Evolutionary conservation across 2,888 invertebrate genomes (phyloP).

Genomic region (Orthosia incerta): DNA sequence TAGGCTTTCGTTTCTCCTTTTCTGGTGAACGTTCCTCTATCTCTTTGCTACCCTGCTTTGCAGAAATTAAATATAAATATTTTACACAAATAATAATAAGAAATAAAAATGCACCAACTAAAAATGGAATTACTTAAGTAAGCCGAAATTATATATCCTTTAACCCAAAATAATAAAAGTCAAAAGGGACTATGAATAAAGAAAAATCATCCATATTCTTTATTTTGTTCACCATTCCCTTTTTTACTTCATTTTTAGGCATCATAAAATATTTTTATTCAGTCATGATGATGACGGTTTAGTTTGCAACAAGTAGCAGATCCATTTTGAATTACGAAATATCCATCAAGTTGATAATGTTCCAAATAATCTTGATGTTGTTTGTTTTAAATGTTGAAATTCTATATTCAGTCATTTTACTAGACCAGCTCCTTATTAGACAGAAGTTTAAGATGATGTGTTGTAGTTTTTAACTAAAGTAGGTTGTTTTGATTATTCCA

Average conservation of each 20-base stretch:
- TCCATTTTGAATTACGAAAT: not conserved
- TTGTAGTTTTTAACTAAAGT: not conserved
- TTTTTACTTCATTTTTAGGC: constrained; percentile 3
- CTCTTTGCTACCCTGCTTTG: constrained; percentile 90
- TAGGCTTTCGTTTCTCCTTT: constrained; percentile 94
- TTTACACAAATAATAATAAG: constrained; percentile 3
- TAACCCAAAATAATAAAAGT: constrained; percentile 61
- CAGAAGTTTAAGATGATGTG: not conserved
- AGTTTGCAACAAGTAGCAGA: not conserved
- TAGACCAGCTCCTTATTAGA: not conserved
- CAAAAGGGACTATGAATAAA: constrained; percentile 83
- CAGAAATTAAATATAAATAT: constrained; percentile 76
- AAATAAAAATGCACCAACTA: constrained; percentile 16
- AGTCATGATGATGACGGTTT: not conserved
- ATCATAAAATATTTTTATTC: not conserved
- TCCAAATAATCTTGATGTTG: not conserved
- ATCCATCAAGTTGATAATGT: not conserved
- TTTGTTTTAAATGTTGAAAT: not conserved
- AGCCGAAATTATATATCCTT: constrained; percentile 33
- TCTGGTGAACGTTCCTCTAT: constrained; percentile 92
- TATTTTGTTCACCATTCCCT: not conserved
- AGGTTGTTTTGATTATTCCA: not conserved
- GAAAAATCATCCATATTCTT: constrained; percentile 46
- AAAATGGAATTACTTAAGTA: constrained; percentile 26
- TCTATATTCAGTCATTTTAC: not conserved